Conservation (phyloP, 2,888 invertebrate species). For the Neocrepidodera transversa region DNA sequence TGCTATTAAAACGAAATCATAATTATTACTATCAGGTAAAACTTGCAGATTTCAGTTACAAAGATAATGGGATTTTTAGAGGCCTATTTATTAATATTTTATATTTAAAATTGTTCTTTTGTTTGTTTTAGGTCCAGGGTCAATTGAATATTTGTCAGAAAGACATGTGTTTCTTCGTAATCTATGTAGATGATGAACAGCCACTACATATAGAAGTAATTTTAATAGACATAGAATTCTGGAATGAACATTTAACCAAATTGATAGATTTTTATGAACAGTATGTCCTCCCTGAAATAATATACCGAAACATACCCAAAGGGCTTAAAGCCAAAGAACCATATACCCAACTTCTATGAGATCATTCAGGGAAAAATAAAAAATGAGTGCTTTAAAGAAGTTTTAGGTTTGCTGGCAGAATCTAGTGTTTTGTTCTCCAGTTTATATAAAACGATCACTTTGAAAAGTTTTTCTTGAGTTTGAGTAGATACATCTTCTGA, state of each 20-base stretch:
- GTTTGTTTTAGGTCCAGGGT: background rate
- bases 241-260: background rate
- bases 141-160: too few relatives aligned
- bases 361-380: too few relatives aligned
- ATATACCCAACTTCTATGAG: too few relatives aligned
- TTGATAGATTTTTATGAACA: background rate
- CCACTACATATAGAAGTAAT: background rate
- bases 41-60: too few relatives aligned
- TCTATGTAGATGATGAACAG: background rate
- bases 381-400: too few relatives aligned
- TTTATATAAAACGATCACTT: too few relatives aligned
- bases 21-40: background rate
- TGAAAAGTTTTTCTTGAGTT: too few relatives aligned
- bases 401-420: too few relatives aligned
- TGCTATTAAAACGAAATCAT: background rate
- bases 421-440: too few relatives aligned
- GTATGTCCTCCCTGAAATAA: background rate
- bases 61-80: too few relatives aligned
- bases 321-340: background rate
- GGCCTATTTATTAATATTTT: too few relatives aligned
- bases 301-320: background rate
- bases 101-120: background rate
- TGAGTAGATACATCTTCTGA: too few relatives aligned
- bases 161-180: background rate
- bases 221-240: background rate